A percentile compares a stretch with the other conserved stretches of the same genome.
Conservation (phyloP, 2,888 invertebrate genomes). For the Mayetiola destructor region DNA sequence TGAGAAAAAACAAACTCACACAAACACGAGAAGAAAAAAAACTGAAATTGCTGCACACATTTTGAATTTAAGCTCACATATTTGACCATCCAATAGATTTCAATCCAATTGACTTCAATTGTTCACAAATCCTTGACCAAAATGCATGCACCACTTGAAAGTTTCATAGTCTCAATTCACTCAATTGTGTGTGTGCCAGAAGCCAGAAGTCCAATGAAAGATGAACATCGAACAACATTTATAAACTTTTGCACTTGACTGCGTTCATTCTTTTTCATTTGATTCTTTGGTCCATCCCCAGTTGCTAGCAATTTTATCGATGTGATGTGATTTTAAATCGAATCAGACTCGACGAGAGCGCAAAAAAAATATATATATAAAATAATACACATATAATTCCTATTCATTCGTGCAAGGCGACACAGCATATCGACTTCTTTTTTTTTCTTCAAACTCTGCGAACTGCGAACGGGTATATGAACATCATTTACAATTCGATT, state of each 20-base stretch:
- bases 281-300: background rate
- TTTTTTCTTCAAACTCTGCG: too few relatives aligned
- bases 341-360: too few relatives aligned
- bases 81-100: constrained; percentile 9
- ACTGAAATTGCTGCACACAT: background rate
- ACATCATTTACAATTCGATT: constrained; percentile 6
- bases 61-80: constrained; percentile 11
- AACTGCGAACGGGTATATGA: too few relatives aligned
- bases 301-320: constrained; percentile 3
- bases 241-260: constrained; percentile 12
- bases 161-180: too few relatives aligned
- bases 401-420: too few relatives aligned
- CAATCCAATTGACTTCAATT: constrained; percentile 11
- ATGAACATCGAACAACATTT: constrained; percentile 7
- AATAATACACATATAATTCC: too few relatives aligned
- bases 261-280: background rate
- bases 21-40: background rate
- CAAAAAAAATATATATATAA: background rate
- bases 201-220: too few relatives aligned
- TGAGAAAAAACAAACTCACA: background rate
- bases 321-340: constrained; percentile 12
- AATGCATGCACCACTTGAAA: background rate
- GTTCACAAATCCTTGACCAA: constrained; percentile 9
- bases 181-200: too few relatives aligned
- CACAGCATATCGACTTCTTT: too few relatives aligned